Evolutionary conservation across 1,140 invertebrate genomes (phyloP).

Genomic region (Frieseomelitta varia): DNA sequence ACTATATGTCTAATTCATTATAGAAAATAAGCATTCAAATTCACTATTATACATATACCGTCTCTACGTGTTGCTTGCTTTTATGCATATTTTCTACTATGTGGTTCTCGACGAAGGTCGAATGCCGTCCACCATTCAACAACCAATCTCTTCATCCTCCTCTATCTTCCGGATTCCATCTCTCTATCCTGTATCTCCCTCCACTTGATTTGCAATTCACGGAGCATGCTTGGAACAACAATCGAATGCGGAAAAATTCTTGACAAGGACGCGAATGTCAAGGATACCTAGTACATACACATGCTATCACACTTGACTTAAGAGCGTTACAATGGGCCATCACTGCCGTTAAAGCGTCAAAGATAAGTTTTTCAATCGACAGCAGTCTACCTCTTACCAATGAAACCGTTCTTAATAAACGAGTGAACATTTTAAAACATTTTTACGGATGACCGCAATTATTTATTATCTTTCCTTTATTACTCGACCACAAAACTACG

Average conservation of each 20-base stretch:
- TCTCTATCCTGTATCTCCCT: slow-evolving; percentile 4
- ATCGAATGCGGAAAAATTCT: slow-evolving; percentile 77
- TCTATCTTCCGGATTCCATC: background rate
- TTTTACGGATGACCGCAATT: background rate
- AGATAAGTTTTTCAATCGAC: background rate
- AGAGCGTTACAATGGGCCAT: slow-evolving; percentile 15
- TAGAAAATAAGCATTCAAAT: background rate
- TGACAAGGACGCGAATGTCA: slow-evolving; percentile 75
- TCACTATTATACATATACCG: background rate
- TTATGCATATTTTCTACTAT: background rate
- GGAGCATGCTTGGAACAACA: slow-evolving; percentile 56
- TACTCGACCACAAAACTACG: background rate
- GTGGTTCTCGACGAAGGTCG: slow-evolving; percentile 10
- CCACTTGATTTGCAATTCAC: slow-evolving; percentile 54
- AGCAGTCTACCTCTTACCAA: too few species aligned
- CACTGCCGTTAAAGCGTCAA: background rate
- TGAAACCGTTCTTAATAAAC: background rate
- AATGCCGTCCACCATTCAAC: slow-evolving; percentile 4
- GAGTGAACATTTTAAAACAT: background rate
- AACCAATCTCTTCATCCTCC: slow-evolving; percentile 1
- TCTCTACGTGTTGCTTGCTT: background rate
- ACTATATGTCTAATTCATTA: background rate
- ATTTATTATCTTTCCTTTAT: slow-evolving; percentile 4
- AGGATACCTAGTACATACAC: slow-evolving; percentile 59
- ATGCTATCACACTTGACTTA: slow-evolving; percentile 61